phyloP scores from a whole-genome alignment of 2,888 invertebrate genomes.

The Drosophila mercatorum region DNA sequence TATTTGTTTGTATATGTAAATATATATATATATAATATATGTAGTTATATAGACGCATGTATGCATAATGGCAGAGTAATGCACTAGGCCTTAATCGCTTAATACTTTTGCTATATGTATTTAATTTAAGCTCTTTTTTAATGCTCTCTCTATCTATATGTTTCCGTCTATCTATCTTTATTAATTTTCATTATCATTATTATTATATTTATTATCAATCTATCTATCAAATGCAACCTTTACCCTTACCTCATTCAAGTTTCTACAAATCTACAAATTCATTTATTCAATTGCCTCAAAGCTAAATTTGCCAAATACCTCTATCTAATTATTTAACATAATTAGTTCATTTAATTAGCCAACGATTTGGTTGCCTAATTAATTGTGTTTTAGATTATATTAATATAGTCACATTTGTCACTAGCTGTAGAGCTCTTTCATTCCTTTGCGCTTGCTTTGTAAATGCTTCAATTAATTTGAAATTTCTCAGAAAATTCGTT shows the following conservation, averaged over 20 bases:
- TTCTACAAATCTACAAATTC: background rate
- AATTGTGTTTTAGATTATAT: conserved; percentile 6
- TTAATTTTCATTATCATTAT: background rate
- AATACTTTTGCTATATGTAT: background rate
- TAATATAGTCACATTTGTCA: conserved; percentile 3
- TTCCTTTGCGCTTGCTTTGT: background rate
- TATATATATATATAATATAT: conserved; percentile 1
- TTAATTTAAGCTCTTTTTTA: background rate
- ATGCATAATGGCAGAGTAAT: conserved; percentile 21
- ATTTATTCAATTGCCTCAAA: background rate
- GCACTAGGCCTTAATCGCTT: conserved; percentile 6
- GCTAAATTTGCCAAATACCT: conserved; percentile 1
- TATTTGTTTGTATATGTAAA: background rate
- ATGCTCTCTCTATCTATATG: background rate
- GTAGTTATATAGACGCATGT: conserved; percentile 9
- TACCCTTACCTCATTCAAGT: background rate
- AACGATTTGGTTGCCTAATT: background rate
- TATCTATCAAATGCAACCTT: background rate
- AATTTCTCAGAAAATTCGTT: conserved; percentile 8
- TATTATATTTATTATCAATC: background rate
- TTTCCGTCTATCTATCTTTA: background rate
- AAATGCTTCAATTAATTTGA: conserved; percentile 10
- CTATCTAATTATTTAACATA: background rate
- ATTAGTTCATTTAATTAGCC: conserved; percentile 9
- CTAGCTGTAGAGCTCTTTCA: background rate